Percentiles rank a stretch among this genome's conserved stretches.
Conservation (phyloP, 2,888 invertebrate genomes). For the Ommatoiulus sabulosus region DNA sequence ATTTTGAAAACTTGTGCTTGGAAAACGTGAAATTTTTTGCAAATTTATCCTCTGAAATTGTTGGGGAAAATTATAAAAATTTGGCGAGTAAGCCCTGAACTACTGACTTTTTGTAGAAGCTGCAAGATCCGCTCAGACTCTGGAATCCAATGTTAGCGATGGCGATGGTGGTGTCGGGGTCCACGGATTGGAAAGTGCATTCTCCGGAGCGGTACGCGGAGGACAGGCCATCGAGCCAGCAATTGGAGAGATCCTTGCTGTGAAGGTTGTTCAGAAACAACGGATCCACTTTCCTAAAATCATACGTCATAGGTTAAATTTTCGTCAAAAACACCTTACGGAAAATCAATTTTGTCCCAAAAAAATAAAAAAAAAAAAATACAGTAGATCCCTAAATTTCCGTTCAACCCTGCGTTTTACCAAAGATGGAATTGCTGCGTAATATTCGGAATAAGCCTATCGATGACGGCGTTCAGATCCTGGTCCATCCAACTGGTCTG, state of each 20-base stretch:
- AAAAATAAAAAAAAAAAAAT: no score
- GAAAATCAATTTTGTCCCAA: no score
- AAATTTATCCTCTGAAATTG: no score
- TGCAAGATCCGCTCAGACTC: constrained; percentile 29
- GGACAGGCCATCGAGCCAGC: constrained; percentile 30
- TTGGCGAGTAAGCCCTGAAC: no score
- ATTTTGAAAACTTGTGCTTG: no score
- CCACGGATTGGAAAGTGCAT: background rate
- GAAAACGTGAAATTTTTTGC: no score
- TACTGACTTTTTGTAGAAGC: background rate
- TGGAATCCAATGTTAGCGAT: background rate
- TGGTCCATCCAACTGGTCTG: background rate
- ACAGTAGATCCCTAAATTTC: background rate
- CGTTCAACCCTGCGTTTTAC: background rate
- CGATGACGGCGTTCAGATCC: background rate
- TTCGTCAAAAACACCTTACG: no score
- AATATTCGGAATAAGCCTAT: background rate
- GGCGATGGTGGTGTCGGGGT: background rate
- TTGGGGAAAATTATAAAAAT: no score
- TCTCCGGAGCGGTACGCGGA: background rate
- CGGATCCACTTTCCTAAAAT: constrained; percentile 40
- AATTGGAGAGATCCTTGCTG: constrained; percentile 15
- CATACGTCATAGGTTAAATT: no score
- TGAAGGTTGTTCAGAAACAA: constrained; percentile 45
- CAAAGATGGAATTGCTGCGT: background rate